Conservation (phyloP, 2,888 invertebrate genomes). For the Cordylochernes scorpioides region DNA sequence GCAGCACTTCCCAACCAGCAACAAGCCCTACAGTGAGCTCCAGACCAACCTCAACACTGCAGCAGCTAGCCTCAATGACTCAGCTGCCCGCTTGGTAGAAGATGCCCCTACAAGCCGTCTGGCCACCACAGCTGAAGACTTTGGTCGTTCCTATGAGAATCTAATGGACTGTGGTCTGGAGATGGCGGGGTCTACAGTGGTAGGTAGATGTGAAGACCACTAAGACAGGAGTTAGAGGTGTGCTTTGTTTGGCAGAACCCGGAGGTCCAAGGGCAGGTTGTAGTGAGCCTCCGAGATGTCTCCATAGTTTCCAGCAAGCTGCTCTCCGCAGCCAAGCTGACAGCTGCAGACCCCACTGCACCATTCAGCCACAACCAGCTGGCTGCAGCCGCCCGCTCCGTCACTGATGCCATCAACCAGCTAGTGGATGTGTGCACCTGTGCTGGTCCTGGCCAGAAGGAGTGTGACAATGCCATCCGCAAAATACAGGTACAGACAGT, state of each 20-base stretch:
- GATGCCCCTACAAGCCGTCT: constrained; percentile 34
- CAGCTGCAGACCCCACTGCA: constrained; percentile 61
- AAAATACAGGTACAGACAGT: constrained; percentile 37
- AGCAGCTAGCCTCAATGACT: constrained; percentile 53
- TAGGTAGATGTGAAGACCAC: constrained; percentile 14
- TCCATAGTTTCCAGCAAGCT: constrained; percentile 62
- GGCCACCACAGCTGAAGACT: constrained; percentile 44
- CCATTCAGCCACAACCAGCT: constrained; percentile 73
- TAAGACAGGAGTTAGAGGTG: background rate
- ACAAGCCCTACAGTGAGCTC: constrained; percentile 39
- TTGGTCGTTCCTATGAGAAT: constrained; percentile 45
- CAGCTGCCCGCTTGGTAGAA: constrained; percentile 53
- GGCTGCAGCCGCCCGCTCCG: constrained; percentile 54
- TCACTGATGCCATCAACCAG: constrained; percentile 73
- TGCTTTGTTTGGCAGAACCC: constrained; percentile 29
- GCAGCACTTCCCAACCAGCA: constrained; percentile 45
- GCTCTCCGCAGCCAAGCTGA: constrained; percentile 57
- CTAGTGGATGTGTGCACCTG: constrained; percentile 62
- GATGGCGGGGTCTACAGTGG: constrained; percentile 50
- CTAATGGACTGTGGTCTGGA: constrained; percentile 51
- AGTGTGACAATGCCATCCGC: constrained; percentile 79
- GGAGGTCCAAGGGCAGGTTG: constrained; percentile 48
- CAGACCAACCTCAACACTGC: constrained; percentile 58
- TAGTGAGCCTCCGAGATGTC: constrained; percentile 57
- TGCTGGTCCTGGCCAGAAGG: constrained; percentile 79